Evolutionary conservation across 2,797 vertebrate genomes (phyloP), one percentile per base, ranked within the genome.

Genomic region (Micromesistius poutassou): DNA sequence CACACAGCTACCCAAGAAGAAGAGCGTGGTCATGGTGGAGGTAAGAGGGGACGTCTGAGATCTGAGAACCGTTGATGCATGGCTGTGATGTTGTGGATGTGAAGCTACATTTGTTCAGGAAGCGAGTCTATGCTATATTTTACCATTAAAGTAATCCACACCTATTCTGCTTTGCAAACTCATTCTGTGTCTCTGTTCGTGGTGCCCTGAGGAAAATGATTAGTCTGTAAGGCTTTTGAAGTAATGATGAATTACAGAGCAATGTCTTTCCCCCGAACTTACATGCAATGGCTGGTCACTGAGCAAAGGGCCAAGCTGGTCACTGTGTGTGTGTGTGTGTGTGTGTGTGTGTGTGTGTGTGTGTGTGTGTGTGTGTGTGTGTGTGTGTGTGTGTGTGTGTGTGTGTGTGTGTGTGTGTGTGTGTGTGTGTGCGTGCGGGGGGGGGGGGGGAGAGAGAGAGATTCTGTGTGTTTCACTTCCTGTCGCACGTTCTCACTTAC

Each of bases 131-230:
- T 71, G 85, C 79, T 92, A 83, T 87, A 84, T 91, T 93, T 91
- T 89, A 90, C 84, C 81, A 82, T 91, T 82, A 83, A 78, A 86
- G 92, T 85, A 91, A 91, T 93, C 38, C 92, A 92, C 91, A 84
- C 79, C 86, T 75, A 81, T 85, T 87, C 77, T 88, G 90, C 92
- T 93, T 94, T 94, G 92, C 84, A 93, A 90, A 82, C 79, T 2
- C 75, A 81, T 71, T 66, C 14, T 2, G 74, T 35, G 33, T 35
- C 33, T 35, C 33, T 35, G 33, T 35, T 35, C 33, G 33, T 35
- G 33, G 33, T 35, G 33, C 33, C 5, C 33, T 35, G 33, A 35
- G 33, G 33, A 35, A 35, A 35, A 35, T 35, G 5, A 35, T 35
- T 35, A 35, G 33, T 35, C 33, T 35, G 33, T 35, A 35, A 35